A percentile compares a stretch with the other conserved stretches of the same genome.
These are phyloP conservation scores for Sphaerodactylus townsendi DNA, from an alignment of 2,113 vertebrate species.

Conservation along the genomic window DNA sequence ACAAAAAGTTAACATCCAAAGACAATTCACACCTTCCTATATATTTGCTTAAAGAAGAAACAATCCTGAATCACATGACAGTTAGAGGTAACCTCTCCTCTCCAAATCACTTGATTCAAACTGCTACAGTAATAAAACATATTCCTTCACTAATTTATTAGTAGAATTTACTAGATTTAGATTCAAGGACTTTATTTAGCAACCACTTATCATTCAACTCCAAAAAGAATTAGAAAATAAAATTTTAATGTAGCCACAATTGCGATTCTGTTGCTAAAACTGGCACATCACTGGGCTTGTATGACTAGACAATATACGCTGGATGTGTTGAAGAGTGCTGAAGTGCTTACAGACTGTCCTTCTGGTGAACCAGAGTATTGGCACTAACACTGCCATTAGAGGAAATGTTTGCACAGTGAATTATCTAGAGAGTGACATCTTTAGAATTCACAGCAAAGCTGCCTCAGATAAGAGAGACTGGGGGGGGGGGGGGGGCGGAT, in stretches of 20 bases:
- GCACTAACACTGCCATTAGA: background rate
- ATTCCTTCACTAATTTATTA: background rate
- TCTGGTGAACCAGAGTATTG: constrained; percentile 9
- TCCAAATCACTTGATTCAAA: background rate
- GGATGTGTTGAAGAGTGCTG: background rate
- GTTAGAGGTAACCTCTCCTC: background rate
- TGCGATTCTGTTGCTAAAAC: background rate
- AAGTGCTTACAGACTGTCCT: background rate
- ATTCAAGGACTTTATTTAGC: background rate
- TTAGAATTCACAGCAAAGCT: constrained; percentile 47
- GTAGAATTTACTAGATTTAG: background rate
- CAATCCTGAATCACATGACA: background rate
- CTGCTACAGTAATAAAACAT: background rate
- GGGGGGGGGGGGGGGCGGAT: background rate
- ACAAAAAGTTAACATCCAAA: background rate
- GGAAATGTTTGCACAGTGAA: constrained; percentile 22
- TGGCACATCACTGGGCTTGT: background rate
- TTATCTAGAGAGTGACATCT: constrained; percentile 38
- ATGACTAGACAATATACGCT: background rate
- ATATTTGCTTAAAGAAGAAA: background rate
- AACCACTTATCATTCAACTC: background rate
- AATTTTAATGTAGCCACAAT: background rate
- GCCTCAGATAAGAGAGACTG: constrained; percentile 29
- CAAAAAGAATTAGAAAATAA: background rate
- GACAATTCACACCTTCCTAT: background rate